Base-by-base conservation (phyloP, 2,113 vertebrate genomes). In the Leptobrachium ailaonicum region DNA sequence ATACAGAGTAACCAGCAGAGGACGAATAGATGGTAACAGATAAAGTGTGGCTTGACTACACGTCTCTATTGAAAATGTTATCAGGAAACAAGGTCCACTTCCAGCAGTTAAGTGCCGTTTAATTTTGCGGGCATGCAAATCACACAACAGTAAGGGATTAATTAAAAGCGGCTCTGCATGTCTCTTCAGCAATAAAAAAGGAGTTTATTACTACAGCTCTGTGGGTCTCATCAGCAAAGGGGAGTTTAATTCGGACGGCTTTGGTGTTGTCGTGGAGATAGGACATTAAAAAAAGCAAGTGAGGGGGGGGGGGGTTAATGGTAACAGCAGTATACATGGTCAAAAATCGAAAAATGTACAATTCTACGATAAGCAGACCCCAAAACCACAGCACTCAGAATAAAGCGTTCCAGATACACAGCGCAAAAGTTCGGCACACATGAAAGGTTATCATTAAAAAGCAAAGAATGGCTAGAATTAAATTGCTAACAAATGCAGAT, bases 161-260 rank as follows among this genome's bases (percentile, higher is more conserved):
- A 80, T 75, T 80, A 75, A 80, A 80, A 80, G 73, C 53, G 60
- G 79, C 79, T 80, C 79, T 80, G 79, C 71, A 66, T 80, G 79
- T 80, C 79, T 80, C 79, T 80, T 75, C 69, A 80, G 79, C 79
- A 80, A 80, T 80, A 80, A 80, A 80, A n/a, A n/a, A n/a, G 13
- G 53, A 75, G 79, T 80, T 80, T 66, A 80, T 80, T 80, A 80
- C 79, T 50, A 69, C 64, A 75, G 79, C 79, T 80, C 79, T 69
- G 79, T 80, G 79, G 79, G 79, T 75, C 79, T 80, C 71, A 67
- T 62, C 79, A 69, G 79, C 79, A 80, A 75, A 69, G 79, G 69
- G 74, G 71, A 75, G 72, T 80, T 80, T 80, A 75, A 75, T 68
- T 75, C 79, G 41, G 72, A 62, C 79, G 67, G 69, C 79, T 80